Evolutionary conservation across 2,888 invertebrate species (phyloP).

Genomic region (Papilio demoleus): DNA sequence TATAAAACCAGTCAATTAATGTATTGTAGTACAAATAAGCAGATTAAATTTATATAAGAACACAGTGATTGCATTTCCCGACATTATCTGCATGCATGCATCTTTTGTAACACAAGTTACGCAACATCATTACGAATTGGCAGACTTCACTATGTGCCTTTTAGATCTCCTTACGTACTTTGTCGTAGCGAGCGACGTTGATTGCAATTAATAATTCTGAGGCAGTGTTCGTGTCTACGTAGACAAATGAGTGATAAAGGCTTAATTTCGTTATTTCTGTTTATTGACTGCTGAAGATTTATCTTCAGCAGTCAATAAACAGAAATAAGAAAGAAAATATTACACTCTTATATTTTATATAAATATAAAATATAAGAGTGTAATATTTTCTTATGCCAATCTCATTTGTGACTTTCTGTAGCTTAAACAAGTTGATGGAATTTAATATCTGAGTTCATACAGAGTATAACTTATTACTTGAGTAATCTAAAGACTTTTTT

Average conservation of each 20-base stretch:
- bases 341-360: no score
- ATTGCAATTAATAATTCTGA: slow-evolving; percentile 15
- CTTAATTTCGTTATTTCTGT: neutral
- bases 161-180: slow-evolving; percentile 5
- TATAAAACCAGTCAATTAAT: no score
- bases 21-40: no score
- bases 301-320: no score
- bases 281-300: neutral
- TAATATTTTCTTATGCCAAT: neutral
- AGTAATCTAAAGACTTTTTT: no score
- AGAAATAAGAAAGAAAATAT: no score
- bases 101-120: neutral
- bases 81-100: neutral
- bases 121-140: slow-evolving; percentile 17
- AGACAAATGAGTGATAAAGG: neutral
- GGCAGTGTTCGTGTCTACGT: neutral
- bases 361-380: neutral
- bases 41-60: neutral
- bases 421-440: neutral
- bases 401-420: neutral
- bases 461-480: no score
- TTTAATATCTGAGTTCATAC: no score
- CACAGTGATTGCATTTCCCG: neutral
- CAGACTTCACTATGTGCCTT: slow-evolving; percentile 10
- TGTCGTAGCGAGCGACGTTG: slow-evolving; percentile 10